phyloP scores from a whole-genome alignment of 2,888 invertebrate genomes.

The Actias luna region DNA sequence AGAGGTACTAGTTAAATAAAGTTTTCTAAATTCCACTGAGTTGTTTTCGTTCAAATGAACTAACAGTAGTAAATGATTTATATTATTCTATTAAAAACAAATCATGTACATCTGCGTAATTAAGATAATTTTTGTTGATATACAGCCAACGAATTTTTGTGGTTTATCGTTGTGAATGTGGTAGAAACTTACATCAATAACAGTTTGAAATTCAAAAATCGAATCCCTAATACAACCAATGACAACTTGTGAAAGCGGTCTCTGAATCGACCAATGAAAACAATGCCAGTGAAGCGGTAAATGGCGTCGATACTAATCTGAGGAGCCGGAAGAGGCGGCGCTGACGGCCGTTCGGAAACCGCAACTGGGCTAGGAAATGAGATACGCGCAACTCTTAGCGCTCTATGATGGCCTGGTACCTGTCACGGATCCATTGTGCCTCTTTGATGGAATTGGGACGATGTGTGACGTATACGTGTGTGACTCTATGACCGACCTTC shows the following conservation, averaged over 20 bases:
- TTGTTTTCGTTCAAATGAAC: no score
- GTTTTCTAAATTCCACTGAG: no score
- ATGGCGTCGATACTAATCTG: conserved; percentile 78
- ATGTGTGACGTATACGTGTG: conserved; percentile 25
- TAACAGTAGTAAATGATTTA: no score
- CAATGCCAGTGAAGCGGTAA: conserved; percentile 72
- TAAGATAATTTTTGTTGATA: no score
- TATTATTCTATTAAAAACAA: no score
- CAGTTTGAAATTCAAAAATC: conserved; percentile 25
- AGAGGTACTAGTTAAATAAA: no score
- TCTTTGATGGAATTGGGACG: conserved; percentile 62
- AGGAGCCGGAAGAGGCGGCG: conserved; percentile 74
- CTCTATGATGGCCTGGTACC: conserved; percentile 48
- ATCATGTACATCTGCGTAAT: no score
- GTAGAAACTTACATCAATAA: neutral
- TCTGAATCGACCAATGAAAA: conserved; percentile 59
- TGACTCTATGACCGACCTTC: conserved; percentile 20
- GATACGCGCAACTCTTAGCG: conserved; percentile 69
- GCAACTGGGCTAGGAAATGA: conserved; percentile 81
- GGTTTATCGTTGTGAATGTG: no score
- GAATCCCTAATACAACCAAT: conserved; percentile 22
- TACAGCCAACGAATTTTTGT: no score
- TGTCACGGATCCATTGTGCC: conserved; percentile 33
- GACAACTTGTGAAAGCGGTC: conserved; percentile 15
- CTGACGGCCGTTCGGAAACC: conserved; percentile 76